phyloP scores from a whole-genome alignment of 2,797 vertebrate genomes.

The Lacerta viridis region DNA sequence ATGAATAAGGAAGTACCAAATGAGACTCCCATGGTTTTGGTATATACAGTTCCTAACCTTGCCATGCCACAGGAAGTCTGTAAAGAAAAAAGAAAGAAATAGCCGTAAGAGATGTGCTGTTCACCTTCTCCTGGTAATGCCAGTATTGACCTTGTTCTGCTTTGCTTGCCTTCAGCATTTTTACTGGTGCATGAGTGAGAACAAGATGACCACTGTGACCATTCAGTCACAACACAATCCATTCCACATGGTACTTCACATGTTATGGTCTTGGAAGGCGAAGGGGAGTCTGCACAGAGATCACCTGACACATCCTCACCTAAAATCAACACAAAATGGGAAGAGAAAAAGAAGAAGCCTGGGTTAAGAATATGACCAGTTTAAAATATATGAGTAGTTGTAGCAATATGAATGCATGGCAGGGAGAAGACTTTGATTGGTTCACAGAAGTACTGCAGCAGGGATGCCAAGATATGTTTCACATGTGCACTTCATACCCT shows the following conservation, averaged over 20 bases:
- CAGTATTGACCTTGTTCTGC: constrained; percentile 87
- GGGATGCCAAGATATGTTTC: neutral
- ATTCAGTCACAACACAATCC: constrained; percentile 91
- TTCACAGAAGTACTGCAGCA: neutral
- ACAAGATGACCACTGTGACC: constrained; percentile 92
- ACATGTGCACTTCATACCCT: neutral
- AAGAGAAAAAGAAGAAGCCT: neutral
- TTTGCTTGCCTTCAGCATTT: constrained; percentile 89
- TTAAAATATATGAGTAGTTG: neutral
- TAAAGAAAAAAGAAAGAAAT: neutral
- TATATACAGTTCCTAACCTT: neutral
- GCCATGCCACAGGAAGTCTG: neutral
- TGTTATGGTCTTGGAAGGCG: constrained; percentile 69
- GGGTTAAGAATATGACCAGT: neutral
- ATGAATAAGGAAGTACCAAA: neutral
- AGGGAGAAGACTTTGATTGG: no score
- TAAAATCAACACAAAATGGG: constrained; percentile 72
- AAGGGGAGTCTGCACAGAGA: constrained; percentile 83
- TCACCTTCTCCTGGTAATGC: constrained; percentile 93
- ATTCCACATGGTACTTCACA: constrained; percentile 89
- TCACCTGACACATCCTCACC: constrained; percentile 82
- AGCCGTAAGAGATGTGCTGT: constrained; percentile 13
- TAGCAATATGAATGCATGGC: neutral
- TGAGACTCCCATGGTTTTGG: neutral
- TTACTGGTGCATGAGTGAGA: constrained; percentile 92